Conservation (phyloP, 2,113 vertebrate species). For the Lepisosteus osseus region DNA sequence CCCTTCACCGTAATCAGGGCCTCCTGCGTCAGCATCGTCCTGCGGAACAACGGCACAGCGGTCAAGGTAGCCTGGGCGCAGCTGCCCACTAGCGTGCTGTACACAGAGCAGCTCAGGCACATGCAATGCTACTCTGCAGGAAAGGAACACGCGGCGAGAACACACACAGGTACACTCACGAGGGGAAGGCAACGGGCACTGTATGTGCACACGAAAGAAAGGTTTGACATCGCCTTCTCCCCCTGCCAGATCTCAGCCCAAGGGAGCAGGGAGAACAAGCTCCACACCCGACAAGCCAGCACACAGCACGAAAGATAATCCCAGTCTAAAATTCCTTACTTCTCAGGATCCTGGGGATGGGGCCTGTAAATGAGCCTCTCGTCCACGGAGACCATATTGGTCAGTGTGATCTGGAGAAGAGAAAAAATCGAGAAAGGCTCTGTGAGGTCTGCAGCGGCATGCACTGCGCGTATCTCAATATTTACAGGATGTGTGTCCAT, state of each 20-base stretch:
- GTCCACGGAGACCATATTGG: constrained; percentile 94
- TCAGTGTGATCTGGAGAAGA: constrained; percentile 83
- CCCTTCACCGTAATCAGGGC: constrained; percentile 95
- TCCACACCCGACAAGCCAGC: too few relatives aligned
- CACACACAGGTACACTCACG: not conserved
- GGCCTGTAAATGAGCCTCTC: constrained; percentile 89
- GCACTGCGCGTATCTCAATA: not conserved
- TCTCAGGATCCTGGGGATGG: constrained; percentile 85
- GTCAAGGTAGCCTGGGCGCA: not conserved
- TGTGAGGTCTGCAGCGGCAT: too few relatives aligned
- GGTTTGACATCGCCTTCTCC: too few relatives aligned
- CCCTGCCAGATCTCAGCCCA: not conserved
- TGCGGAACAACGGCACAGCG: constrained; percentile 35
- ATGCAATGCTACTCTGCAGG: not conserved
- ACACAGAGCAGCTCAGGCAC: not conserved
- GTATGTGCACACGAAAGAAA: too few relatives aligned
- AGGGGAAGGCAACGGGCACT: not conserved
- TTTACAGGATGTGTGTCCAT: not conserved
- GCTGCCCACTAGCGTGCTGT: not conserved
- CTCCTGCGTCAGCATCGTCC: constrained; percentile 92
- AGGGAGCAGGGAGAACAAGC: not conserved
- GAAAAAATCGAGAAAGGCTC: not conserved
- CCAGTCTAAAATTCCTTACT: constrained; percentile 62
- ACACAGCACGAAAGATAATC: not conserved
- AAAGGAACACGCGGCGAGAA: not conserved